phyloP scores from a whole-genome alignment of 64 coral and sea anemone genomes.

The Acropora yongei region DNA sequence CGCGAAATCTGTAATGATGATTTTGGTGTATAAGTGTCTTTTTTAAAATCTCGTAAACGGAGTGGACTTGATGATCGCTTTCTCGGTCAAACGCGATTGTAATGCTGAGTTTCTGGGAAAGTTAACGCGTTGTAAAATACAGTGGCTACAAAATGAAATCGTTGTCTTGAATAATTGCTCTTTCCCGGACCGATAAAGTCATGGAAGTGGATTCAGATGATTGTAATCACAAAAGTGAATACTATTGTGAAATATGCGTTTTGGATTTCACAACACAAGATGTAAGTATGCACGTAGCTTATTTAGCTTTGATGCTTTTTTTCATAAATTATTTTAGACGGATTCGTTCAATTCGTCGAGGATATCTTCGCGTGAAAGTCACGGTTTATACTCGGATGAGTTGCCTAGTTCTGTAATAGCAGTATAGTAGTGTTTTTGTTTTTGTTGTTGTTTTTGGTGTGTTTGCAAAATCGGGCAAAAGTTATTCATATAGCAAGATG shows the following conservation, averaged over 20 bases:
- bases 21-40: neutral
- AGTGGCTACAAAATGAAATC: neutral
- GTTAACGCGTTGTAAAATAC: neutral
- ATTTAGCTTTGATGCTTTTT: neutral
- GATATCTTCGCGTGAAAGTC: too few species aligned
- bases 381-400: too few species aligned
- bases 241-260: slow-evolving; percentile 59
- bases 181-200: neutral
- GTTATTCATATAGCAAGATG: too few species aligned
- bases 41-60: neutral
- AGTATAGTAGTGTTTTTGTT: too few species aligned
- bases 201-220: neutral
- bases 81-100: too few species aligned
- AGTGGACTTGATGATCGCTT: neutral
- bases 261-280: slow-evolving; percentile 54
- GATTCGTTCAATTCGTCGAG: too few species aligned
- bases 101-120: too few species aligned
- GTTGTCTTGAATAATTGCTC: neutral
- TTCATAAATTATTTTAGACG: too few species aligned
- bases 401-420: too few species aligned
- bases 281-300: slow-evolving; percentile 20
- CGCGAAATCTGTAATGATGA: neutral
- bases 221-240: neutral
- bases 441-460: too few species aligned
- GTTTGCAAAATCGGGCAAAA: too few species aligned